Evolutionary conservation across 2,888 invertebrate species (phyloP).

Genomic region (Mesorhabditis spiculigera): DNA sequence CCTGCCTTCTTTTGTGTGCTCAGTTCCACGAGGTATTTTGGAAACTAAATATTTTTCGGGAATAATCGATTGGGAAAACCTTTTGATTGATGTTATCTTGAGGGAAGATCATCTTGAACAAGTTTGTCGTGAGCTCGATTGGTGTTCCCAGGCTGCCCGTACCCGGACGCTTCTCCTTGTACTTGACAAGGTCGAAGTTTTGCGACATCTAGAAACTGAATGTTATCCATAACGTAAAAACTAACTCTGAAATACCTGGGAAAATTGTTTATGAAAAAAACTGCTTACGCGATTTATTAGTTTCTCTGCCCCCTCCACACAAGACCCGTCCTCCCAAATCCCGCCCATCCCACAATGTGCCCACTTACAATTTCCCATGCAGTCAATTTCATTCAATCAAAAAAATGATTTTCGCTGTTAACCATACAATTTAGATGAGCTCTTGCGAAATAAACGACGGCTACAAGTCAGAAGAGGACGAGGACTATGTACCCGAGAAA

Average conservation of each 20-base stretch:
- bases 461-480: neutral
- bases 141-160: neutral
- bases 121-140: conserved; percentile 2
- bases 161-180: neutral
- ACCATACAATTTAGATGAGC: too few species aligned
- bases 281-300: too few species aligned
- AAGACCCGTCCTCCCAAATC: too few species aligned
- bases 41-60: conserved; percentile 1
- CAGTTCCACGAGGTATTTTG: neutral
- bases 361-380: too few species aligned
- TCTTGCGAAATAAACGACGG: neutral
- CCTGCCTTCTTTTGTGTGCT: neutral
- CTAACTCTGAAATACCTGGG: too few species aligned
- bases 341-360: too few species aligned
- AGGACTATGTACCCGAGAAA: conserved; percentile 5
- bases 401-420: too few species aligned
- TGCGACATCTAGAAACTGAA: neutral
- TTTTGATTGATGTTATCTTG: neutral
- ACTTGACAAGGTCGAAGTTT: neutral
- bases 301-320: too few species aligned
- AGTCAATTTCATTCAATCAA: too few species aligned
- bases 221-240: too few species aligned
- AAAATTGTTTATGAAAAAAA: too few species aligned
- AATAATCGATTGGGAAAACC: neutral
- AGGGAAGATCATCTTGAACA: neutral